A percentile compares a stretch with the other conserved stretches of the same genome.
These are phyloP conservation scores for Fregata magnificens DNA, from an alignment of 2,113 vertebrate species.

Conservation along the genomic window DNA sequence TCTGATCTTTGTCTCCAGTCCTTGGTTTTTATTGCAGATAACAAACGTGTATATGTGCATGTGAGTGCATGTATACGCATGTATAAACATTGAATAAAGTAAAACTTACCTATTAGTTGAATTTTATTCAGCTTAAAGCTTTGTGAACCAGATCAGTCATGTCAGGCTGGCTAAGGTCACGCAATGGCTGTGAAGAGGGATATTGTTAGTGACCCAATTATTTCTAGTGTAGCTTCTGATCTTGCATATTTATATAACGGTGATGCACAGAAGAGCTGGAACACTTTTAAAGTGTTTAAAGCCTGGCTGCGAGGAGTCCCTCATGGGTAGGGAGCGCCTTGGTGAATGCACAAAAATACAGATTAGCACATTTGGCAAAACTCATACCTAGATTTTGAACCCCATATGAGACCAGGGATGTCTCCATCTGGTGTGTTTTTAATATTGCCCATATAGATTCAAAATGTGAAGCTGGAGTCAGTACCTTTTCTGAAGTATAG, in stretches of 20 bases:
- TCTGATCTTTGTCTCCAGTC: not conserved
- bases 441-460: not conserved
- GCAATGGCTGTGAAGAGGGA: not conserved
- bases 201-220: not conserved
- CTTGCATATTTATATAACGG: not conserved
- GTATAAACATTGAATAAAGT: not conserved
- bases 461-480: not conserved
- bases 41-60: not conserved
- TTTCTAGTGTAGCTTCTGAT: not conserved
- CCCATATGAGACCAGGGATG: not conserved
- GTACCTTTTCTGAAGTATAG: not conserved
- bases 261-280: not conserved
- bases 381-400: not conserved
- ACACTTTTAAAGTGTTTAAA: not conserved
- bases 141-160: not conserved
- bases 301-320: not conserved
- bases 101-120: not conserved
- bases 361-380: not conserved
- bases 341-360: not conserved
- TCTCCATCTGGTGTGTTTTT: not conserved
- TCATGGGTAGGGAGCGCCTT: not conserved
- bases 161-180: not conserved
- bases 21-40: not conserved
- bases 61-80: not conserved
- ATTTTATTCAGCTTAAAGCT: not conserved